Evolutionary conservation across 2,113 vertebrate species (phyloP).

Genomic region (Glareola pratincola): DNA sequence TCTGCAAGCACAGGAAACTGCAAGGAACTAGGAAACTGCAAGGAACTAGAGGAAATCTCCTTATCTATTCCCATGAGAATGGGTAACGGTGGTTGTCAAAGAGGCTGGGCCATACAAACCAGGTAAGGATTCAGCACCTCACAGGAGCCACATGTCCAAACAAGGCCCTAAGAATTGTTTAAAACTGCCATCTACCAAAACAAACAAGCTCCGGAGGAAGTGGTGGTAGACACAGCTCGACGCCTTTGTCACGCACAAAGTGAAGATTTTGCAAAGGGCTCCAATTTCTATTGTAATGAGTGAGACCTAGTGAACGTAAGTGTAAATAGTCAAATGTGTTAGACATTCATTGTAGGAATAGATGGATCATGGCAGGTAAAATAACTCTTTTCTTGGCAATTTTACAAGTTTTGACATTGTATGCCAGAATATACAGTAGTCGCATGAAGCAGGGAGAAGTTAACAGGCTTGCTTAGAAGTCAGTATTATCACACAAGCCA

Average conservation of each 20-base stretch:
- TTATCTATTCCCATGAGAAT: fast-evolving
- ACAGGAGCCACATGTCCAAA: background rate
- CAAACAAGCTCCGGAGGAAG: background rate
- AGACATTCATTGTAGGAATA: background rate
- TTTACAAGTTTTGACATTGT: background rate
- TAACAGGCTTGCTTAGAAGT: background rate
- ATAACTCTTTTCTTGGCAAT: background rate
- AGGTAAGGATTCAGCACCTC: background rate
- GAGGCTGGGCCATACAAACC: background rate
- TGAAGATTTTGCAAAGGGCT: background rate
- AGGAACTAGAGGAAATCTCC: background rate
- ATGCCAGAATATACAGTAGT: background rate
- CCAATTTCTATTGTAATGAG: background rate
- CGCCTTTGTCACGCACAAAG: background rate
- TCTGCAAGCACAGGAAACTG: background rate
- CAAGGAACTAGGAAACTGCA: background rate
- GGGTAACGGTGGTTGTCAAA: background rate
- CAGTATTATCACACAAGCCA: background rate
- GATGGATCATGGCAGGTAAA: background rate
- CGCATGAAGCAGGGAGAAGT: background rate
- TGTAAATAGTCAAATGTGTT: background rate
- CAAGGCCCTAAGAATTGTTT: background rate
- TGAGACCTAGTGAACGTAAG: background rate
- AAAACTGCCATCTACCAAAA: background rate
- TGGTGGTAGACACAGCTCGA: background rate